Evolutionary conservation across 2,113 vertebrate genomes (phyloP).

Genomic region (Psilopsiagon aurifrons): DNA sequence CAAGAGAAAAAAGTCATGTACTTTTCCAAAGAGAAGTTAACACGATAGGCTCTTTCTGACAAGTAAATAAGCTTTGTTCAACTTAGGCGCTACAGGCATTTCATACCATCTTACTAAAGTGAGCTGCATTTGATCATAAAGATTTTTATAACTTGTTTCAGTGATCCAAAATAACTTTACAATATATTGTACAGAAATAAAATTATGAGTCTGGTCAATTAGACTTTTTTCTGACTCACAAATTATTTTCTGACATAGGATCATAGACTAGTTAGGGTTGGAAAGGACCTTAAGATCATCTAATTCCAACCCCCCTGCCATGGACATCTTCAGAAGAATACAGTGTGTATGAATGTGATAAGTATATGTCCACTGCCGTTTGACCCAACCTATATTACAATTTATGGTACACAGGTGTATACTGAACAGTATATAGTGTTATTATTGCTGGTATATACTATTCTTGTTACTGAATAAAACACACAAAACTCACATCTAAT

Average conservation of each 20-base stretch:
- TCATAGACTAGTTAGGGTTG: too few relatives aligned
- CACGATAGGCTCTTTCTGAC: neutral
- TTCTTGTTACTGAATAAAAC: neutral
- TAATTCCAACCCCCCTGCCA: too few relatives aligned
- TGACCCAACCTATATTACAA: neutral
- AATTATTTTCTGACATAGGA: neutral
- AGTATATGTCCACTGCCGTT: neutral
- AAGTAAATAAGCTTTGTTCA: neutral
- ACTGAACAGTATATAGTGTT: neutral
- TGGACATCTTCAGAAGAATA: neutral
- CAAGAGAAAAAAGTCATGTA: accelerated
- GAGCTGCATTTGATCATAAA: neutral
- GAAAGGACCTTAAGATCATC: too few relatives aligned
- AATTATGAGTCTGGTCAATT: neutral
- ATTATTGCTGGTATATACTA: neutral
- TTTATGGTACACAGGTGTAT: neutral
- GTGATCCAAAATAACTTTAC: neutral
- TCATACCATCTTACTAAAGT: neutral
- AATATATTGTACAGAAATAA: neutral
- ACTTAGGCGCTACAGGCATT: neutral
- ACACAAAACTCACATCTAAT: neutral
- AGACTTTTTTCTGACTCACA: neutral
- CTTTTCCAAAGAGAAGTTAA: neutral
- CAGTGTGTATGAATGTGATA: neutral
- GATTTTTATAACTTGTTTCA: neutral